Evolutionary conservation across 2,888 invertebrate genomes (phyloP), one percentile per base, ranked within the genome.

Genomic region (Dasypogon diadema): DNA sequence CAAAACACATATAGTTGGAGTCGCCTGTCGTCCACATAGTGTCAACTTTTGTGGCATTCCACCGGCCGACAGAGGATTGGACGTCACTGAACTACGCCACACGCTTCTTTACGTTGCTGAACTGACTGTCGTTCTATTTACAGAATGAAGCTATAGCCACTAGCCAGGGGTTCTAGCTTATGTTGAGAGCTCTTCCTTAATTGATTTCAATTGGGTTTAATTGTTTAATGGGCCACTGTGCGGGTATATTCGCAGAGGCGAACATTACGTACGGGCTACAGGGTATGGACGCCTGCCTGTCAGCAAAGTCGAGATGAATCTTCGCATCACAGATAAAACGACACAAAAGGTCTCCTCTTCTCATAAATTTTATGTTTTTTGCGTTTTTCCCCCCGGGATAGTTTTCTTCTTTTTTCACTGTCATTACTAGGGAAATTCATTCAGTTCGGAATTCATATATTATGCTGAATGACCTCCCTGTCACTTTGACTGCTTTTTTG

Each of bases 131-230:
- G 54, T 54, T 70, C 51, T 70, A 70, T 70, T 70, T 70, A 70
- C 70, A 70, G 70, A 70, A 54, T 51, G 54, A 30, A 51, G 30
- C 70, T 70, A 30, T 26, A 21, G 70, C 51, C 70, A 51, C 16
- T 26, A 21, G 70, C 51, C 70, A 51, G 70, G 70, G 70, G 70
- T 54, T 70, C 70, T 74, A 58, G 73, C 58, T 8, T n/a, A n/a
- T n/a, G n/a, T n/a, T 14, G 73, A 74, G 73, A 42, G 60, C 78
- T 75, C 74, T 75, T 75, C 80, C 78, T 80, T 80, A 80, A 80
- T 80, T 80, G 80, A 80, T 79, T 79, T 80, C 80, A 80, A 80
- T 80, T 80, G 80, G 77, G 77, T 80, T 79, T 80, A 80, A 80
- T 80, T 80, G 78, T 77, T 80, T 80, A 80, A 80, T 80, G 78